Conservation (phyloP, 2,797 vertebrate genomes). For the Lateolabrax maculatus region DNA sequence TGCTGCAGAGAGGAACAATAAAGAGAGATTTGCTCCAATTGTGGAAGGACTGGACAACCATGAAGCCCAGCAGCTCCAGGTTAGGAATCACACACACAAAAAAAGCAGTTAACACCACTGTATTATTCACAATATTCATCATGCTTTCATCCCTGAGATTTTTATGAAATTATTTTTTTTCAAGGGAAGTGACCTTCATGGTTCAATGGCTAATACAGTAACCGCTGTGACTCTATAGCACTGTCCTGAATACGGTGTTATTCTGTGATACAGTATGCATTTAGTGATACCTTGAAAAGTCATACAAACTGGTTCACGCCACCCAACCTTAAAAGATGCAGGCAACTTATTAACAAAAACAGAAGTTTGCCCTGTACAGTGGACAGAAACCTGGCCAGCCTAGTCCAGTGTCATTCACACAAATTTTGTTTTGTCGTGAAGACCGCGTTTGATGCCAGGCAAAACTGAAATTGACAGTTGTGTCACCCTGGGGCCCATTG, state of each 20-base stretch:
- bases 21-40: slow-evolving; percentile 94
- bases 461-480: slow-evolving; percentile 64
- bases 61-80: slow-evolving; percentile 96
- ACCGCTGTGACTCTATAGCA: neutral
- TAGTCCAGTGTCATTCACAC: slow-evolving; percentile 34
- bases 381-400: slow-evolving; percentile 34
- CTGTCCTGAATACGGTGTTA: neutral
- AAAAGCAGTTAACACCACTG: neutral
- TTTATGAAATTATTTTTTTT: slow-evolving; percentile 12
- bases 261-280: neutral
- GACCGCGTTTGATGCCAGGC: slow-evolving; percentile 40
- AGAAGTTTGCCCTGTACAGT: slow-evolving; percentile 4
- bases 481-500: slow-evolving; percentile 59
- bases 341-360: slow-evolving; percentile 1
- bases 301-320: neutral
- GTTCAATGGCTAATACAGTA: neutral
- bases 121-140: neutral
- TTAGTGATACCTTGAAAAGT: neutral
- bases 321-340: neutral
- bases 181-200: neutral
- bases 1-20: slow-evolving; percentile 94
- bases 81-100: slow-evolving; percentile 67
- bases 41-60: slow-evolving; percentile 98
- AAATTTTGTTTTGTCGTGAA: slow-evolving; percentile 39
- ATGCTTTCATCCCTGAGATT: neutral